Conservation (phyloP, 1,140 invertebrate genomes). For the Nomia melanderi region DNA sequence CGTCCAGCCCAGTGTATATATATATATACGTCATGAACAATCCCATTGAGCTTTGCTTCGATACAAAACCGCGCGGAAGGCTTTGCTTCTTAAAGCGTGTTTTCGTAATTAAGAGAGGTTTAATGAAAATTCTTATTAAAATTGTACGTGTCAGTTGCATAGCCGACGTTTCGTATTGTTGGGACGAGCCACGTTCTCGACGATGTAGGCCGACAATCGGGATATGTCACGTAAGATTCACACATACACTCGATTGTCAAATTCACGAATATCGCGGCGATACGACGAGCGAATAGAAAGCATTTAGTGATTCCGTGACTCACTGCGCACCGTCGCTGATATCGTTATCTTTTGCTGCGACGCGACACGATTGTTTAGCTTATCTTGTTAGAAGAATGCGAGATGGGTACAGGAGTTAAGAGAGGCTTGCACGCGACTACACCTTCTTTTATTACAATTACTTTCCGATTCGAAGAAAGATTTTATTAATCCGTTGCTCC, state of each 20-base stretch:
- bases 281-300: background rate
- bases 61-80: background rate
- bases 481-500: background rate
- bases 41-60: constrained; percentile 14
- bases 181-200: constrained; percentile 33
- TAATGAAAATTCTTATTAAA: constrained; percentile 35
- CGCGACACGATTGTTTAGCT: constrained; percentile 48
- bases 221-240: constrained; percentile 45
- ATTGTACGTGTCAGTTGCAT: constrained; percentile 32
- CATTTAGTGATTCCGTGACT: constrained; percentile 52
- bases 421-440: constrained; percentile 2
- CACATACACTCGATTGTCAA: constrained; percentile 9
- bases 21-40: background rate
- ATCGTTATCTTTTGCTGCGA: constrained; percentile 65
- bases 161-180: constrained; percentile 34
- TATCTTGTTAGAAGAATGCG: constrained; percentile 52
- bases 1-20: background rate
- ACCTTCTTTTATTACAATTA: constrained; percentile 22
- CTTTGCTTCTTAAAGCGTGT: constrained; percentile 1
- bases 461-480: background rate
- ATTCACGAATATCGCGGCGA: background rate
- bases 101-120: background rate
- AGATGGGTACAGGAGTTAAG: constrained; percentile 26
- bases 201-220: constrained; percentile 22
- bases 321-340: constrained; percentile 52